phyloP scores from a whole-genome alignment of 2,113 vertebrate genomes.

The Patagioenas fasciata region DNA sequence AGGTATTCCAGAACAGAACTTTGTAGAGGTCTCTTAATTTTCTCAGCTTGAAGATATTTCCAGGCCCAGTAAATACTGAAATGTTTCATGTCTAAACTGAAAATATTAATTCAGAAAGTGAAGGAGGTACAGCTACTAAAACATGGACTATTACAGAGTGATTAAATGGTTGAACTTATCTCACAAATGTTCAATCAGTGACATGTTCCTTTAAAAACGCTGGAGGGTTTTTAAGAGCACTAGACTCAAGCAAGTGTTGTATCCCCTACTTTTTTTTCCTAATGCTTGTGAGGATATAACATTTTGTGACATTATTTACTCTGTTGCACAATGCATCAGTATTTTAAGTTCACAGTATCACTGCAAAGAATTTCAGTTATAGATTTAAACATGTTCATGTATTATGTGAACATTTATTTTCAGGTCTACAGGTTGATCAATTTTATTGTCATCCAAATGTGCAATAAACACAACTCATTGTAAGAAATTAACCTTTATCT shows the following conservation, averaged over 20 bases:
- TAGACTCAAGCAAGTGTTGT: fast-evolving
- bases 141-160: neutral
- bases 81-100: neutral
- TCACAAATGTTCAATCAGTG: neutral
- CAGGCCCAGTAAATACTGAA: neutral
- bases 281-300: fast-evolving
- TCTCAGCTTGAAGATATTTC: neutral
- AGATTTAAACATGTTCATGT: neutral
- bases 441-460: neutral
- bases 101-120: neutral
- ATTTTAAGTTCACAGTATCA: neutral
- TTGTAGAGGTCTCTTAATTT: neutral
- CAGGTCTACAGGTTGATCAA: neutral
- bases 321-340: neutral
- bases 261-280: neutral
- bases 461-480: neutral
- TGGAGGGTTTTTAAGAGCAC: neutral
- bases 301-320: neutral
- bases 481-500: neutral
- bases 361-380: neutral
- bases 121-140: neutral
- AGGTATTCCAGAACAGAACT: neutral
- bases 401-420: neutral
- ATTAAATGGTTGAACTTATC: neutral
- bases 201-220: neutral